Conservation (phyloP, 1,140 invertebrate genomes). For the Halotydeus destructor region DNA sequence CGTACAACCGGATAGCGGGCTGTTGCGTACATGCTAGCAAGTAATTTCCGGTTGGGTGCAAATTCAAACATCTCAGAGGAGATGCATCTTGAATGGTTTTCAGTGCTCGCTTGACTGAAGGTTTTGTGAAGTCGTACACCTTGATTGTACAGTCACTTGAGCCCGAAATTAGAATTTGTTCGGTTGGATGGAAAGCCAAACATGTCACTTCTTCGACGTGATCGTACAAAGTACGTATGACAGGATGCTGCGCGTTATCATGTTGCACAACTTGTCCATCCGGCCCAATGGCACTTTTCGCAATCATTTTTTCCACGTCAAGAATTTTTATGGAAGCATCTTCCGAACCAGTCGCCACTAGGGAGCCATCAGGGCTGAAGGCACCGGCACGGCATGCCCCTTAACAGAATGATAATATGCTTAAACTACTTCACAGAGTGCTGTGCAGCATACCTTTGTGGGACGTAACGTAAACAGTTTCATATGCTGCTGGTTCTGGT, state of each 20-base stretch:
- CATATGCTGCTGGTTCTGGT: constrained; percentile 39
- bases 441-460: constrained; percentile 49
- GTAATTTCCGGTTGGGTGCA: constrained; percentile 88
- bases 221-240: constrained; percentile 94
- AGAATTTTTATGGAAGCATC: constrained; percentile 97
- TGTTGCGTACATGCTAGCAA: constrained; percentile 81
- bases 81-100: constrained; percentile 82
- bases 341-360: constrained; percentile 92
- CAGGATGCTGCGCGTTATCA: constrained; percentile 48
- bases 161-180: constrained; percentile 78
- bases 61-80: constrained; percentile 62
- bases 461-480: constrained; percentile 95
- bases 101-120: constrained; percentile 91
- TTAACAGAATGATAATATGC: background rate
- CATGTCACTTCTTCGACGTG: constrained; percentile 93
- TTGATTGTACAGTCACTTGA: constrained; percentile 82
- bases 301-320: constrained; percentile 92
- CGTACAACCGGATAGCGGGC: constrained; percentile 70
- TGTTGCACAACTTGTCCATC: constrained; percentile 4
- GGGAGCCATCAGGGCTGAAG: constrained; percentile 72
- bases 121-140: constrained; percentile 92
- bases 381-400: constrained; percentile 70
- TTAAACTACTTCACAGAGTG: background rate
- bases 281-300: constrained; percentile 41
- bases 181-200: constrained; percentile 83